Conservation (phyloP, 1,140 invertebrate species). For the Coptotermes formosanus region DNA sequence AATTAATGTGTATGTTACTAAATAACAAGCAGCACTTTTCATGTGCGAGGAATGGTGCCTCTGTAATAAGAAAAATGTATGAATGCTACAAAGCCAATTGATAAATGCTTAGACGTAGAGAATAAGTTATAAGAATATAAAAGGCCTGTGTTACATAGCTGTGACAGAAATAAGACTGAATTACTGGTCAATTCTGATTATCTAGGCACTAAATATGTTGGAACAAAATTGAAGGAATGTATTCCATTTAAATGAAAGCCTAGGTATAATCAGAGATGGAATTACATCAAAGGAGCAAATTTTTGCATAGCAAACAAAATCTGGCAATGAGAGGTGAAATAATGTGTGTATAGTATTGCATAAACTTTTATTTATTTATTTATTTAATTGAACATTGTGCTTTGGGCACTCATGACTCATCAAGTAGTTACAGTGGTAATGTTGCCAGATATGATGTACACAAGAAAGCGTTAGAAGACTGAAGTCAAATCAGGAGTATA, state of each 20-base stretch:
- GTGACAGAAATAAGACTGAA: slow-evolving; percentile 8
- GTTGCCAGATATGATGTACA: background rate
- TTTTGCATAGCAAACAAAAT: background rate
- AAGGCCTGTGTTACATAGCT: background rate
- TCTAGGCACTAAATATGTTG: background rate
- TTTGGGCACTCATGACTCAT: background rate
- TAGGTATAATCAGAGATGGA: background rate
- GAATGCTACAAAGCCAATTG: background rate
- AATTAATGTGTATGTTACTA: background rate
- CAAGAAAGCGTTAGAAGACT: background rate
- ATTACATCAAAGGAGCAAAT: background rate
- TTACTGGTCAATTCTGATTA: background rate
- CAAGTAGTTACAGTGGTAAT: background rate
- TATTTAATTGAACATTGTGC: background rate
- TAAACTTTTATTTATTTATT: background rate
- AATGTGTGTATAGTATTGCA: background rate
- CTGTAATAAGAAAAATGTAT: background rate
- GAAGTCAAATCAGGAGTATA: background rate
- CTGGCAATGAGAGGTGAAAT: background rate
- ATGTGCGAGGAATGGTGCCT: background rate
- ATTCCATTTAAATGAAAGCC: slow-evolving; percentile 1
- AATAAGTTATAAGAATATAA: background rate
- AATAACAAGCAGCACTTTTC: background rate
- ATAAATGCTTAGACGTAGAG: background rate
- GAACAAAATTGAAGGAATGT: background rate